phyloP scores from a whole-genome alignment of 2,797 vertebrate genomes.

The Falco naumanni region DNA sequence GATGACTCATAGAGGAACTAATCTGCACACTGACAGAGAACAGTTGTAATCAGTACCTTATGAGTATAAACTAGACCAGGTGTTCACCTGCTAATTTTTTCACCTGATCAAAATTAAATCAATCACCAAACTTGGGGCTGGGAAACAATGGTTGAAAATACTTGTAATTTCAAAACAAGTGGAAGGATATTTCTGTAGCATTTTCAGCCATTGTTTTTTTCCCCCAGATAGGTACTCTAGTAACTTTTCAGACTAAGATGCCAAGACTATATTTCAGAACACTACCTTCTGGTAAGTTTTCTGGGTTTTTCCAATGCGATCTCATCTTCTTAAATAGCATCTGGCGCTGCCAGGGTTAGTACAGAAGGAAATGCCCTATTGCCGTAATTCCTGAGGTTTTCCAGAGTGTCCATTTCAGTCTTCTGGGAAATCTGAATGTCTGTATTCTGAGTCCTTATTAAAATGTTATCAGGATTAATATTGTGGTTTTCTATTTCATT shows the following conservation, averaged over 20 bases:
- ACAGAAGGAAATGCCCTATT: slow-evolving; percentile 62
- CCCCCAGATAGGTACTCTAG: not conserved
- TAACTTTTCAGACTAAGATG: not conserved
- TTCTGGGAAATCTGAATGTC: slow-evolving; percentile 61
- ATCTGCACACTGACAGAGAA: not conserved
- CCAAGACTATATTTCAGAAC: not conserved
- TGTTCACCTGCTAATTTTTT: not conserved
- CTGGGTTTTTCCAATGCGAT: slow-evolving; percentile 75
- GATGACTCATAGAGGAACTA: not conserved
- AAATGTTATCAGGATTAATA: slow-evolving; percentile 46
- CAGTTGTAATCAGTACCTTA: not conserved
- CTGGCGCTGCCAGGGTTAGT: slow-evolving; percentile 39
- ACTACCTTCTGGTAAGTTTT: slow-evolving; percentile 82
- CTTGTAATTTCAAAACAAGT: not conserved
- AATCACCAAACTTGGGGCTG: not conserved
- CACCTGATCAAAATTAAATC: not conserved
- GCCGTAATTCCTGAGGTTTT: slow-evolving; percentile 59
- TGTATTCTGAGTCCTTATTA: slow-evolving; percentile 53
- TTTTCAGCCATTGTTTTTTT: not conserved
- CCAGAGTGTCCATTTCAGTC: slow-evolving; percentile 48
- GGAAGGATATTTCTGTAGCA: not conserved
- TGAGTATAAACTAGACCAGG: not conserved
- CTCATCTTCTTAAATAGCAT: slow-evolving; percentile 74
- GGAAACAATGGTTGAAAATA: not conserved
- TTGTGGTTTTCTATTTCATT: slow-evolving; percentile 59